A percentile compares a stretch with the other conserved stretches of the same genome.
phyloP scores from a whole-genome alignment of 37 sponge, comb jelly and placozoan species.

The Agelas oroides region DNA sequence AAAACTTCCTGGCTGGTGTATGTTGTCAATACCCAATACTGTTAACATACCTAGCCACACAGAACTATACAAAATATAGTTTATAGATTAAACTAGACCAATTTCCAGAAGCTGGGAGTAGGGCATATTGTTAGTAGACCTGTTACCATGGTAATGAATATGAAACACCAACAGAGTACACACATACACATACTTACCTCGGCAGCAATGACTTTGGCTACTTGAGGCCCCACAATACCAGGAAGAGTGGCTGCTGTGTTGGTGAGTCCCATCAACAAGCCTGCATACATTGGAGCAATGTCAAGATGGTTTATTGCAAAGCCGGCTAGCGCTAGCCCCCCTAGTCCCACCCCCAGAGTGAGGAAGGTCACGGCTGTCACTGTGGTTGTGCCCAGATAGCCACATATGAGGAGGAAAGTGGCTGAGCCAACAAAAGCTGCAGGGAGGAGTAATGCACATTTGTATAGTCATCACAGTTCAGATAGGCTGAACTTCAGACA shows the following conservation, averaged over 20 bases:
- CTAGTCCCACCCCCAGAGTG: slow-evolving; percentile 56
- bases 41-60: too few relatives aligned
- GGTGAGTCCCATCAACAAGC: slow-evolving; percentile 91
- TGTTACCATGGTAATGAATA: too few relatives aligned
- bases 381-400: slow-evolving; percentile 70
- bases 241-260: slow-evolving; percentile 85
- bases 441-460: background rate
- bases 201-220: slow-evolving; percentile 78
- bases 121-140: too few relatives aligned
- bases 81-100: too few relatives aligned
- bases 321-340: slow-evolving; percentile 65
- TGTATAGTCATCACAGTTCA: too few relatives aligned
- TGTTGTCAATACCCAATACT: too few relatives aligned
- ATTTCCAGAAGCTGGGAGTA: too few relatives aligned
- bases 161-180: too few relatives aligned
- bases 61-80: too few relatives aligned
- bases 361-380: slow-evolving; percentile 64
- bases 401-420: slow-evolving; percentile 72
- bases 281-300: slow-evolving; percentile 87
- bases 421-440: slow-evolving; percentile 62
- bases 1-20: too few relatives aligned
- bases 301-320: slow-evolving; percentile 81
- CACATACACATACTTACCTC: too few relatives aligned
- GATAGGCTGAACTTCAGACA: too few relatives aligned
- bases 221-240: slow-evolving; percentile 80